Conservation (phyloP, 2,888 invertebrate genomes). For the Lepidochrysops patricia region DNA sequence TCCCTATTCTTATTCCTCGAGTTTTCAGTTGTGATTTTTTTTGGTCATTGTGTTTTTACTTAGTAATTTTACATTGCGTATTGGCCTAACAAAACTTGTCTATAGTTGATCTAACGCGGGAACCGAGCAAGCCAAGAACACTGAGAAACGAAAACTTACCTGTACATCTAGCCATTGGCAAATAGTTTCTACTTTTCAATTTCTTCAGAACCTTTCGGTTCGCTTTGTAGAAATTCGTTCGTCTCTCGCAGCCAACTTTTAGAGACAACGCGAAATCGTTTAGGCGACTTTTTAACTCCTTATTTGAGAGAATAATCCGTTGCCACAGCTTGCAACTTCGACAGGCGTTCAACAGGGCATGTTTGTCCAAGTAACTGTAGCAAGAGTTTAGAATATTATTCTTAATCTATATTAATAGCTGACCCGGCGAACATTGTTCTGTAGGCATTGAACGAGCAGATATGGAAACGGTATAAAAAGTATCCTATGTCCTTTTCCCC, state of each 20-base stretch:
- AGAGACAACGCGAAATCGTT: constrained; percentile 46
- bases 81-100: too few relatives aligned
- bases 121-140: too few relatives aligned
- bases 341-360: constrained; percentile 40
- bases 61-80: too few relatives aligned
- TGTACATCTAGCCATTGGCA: constrained; percentile 30
- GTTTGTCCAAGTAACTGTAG: constrained; percentile 48
- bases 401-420: too few relatives aligned
- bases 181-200: constrained; percentile 36
- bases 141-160: constrained; percentile 37
- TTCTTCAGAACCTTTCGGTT: constrained; percentile 36
- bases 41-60: too few relatives aligned
- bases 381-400: background rate
- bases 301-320: constrained; percentile 44
- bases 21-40: too few relatives aligned
- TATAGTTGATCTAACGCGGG: too few relatives aligned
- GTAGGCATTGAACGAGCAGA: too few relatives aligned
- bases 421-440: too few relatives aligned
- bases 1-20: too few relatives aligned
- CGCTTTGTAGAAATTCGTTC: constrained; percentile 41
- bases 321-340: constrained; percentile 40
- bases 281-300: constrained; percentile 38
- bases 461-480: too few relatives aligned
- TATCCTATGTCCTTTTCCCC: too few relatives aligned
- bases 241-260: constrained; percentile 42